Percentiles rank a stretch among this genome's conserved stretches.
These are phyloP conservation scores for Tapirus indicus DNA, from an alignment of 2,797 vertebrate species.

Conservation along the genomic window DNA sequence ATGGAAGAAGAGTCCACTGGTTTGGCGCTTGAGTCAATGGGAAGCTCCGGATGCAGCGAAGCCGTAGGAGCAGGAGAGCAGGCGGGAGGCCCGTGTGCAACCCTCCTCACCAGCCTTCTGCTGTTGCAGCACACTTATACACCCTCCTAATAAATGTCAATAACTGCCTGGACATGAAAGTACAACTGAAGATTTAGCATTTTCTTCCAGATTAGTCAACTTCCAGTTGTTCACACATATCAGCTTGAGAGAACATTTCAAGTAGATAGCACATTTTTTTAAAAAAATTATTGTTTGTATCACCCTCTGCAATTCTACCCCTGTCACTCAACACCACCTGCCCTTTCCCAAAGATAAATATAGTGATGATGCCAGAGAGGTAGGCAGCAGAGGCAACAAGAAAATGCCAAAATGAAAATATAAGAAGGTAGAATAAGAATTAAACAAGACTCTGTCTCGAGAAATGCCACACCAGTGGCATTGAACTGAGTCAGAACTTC, in stretches of 20 bases:
- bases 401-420: not conserved
- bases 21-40: not conserved
- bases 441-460: not conserved
- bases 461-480: not conserved
- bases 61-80: not conserved
- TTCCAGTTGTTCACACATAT: not conserved
- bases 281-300: not conserved
- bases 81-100: accelerated
- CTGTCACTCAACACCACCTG: not conserved
- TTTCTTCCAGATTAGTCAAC: not conserved
- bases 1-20: not conserved
- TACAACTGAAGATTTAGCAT: not conserved
- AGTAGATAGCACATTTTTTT: not conserved
- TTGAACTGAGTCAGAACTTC: not conserved
- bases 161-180: not conserved
- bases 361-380: not conserved
- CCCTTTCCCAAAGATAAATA: not conserved
- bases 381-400: not conserved
- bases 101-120: not conserved
- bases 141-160: not conserved
- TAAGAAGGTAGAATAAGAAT: not conserved
- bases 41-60: not conserved
- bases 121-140: not conserved
- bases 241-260: not conserved
- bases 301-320: not conserved